phyloP scores from a whole-genome alignment of 2,888 invertebrate species.

The Rotaria magnacalcarata region DNA sequence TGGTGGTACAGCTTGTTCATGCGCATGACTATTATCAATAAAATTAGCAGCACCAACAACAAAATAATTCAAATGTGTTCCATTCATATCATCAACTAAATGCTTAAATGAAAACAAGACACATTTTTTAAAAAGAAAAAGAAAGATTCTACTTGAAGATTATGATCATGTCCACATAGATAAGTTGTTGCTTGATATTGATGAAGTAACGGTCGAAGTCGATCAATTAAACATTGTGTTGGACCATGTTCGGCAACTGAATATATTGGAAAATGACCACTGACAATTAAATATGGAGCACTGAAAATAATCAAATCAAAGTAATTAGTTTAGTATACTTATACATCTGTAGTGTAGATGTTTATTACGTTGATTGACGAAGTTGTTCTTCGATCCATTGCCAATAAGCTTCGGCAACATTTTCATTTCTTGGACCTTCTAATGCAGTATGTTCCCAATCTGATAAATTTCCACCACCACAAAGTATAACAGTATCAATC shows the following conservation, averaged over 20 bases:
- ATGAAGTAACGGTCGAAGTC: slow-evolving; percentile 52
- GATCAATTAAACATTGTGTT: slow-evolving; percentile 52
- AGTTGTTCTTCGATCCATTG: slow-evolving; percentile 52
- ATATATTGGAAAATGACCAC: slow-evolving; percentile 56
- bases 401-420: slow-evolving; percentile 52
- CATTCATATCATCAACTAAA: slow-evolving; percentile 46
- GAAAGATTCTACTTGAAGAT: slow-evolving; percentile 51
- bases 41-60: slow-evolving; percentile 52
- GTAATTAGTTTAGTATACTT: slow-evolving; percentile 3
- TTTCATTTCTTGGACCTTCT: neutral
- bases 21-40: slow-evolving; percentile 33
- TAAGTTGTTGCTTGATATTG: slow-evolving; percentile 54
- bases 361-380: slow-evolving; percentile 47
- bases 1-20: slow-evolving; percentile 51
- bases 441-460: slow-evolving; percentile 39
- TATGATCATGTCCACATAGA: slow-evolving; percentile 55
- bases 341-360: too few relatives aligned
- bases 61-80: slow-evolving; percentile 49
- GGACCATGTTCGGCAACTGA: slow-evolving; percentile 56
- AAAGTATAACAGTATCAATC: slow-evolving; percentile 57
- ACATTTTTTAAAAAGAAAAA: too few relatives aligned
- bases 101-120: slow-evolving; percentile 32
- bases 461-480: slow-evolving; percentile 51
- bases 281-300: slow-evolving; percentile 55
- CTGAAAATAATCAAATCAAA: slow-evolving; percentile 48